Evolutionary conservation across 2,113 vertebrate species (phyloP).

Genomic region (Zootoca vivipara): DNA sequence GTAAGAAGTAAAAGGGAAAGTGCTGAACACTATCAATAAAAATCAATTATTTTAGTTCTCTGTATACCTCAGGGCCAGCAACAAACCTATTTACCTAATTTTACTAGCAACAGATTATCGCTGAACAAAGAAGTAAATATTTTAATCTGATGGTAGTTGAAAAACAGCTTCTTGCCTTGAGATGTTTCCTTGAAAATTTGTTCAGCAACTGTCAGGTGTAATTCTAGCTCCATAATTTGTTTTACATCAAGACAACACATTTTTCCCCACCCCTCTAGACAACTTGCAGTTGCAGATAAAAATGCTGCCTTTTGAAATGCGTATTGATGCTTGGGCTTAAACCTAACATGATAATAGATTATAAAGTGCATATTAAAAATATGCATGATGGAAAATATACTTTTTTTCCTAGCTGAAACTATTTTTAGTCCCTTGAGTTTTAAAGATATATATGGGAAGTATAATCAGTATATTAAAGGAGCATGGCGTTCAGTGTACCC

Average conservation of each 20-base stretch:
- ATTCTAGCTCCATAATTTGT: slow-evolving; percentile 52
- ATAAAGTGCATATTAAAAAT: slow-evolving; percentile 42
- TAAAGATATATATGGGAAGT: slow-evolving; percentile 34
- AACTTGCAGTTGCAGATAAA: slow-evolving; percentile 41
- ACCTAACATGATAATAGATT: slow-evolving; percentile 32
- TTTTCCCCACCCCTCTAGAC: slow-evolving; percentile 1
- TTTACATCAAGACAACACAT: slow-evolving; percentile 45
- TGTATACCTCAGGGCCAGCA: slow-evolving; percentile 8
- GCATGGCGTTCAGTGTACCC: slow-evolving; percentile 61
- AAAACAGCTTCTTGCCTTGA: slow-evolving; percentile 54
- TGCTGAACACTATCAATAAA: slow-evolving; percentile 12
- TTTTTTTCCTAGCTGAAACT: slow-evolving; percentile 13
- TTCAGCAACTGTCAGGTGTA: slow-evolving; percentile 60
- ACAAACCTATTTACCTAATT: slow-evolving; percentile 52
- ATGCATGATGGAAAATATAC: slow-evolving; percentile 41
- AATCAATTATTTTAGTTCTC: slow-evolving; percentile 14
- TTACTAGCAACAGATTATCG: slow-evolving; percentile 25
- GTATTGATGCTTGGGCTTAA: slow-evolving; percentile 47
- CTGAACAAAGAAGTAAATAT: slow-evolving; percentile 57
- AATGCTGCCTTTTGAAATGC: slow-evolving; percentile 46
- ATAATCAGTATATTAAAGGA: slow-evolving; percentile 62
- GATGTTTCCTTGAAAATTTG: slow-evolving; percentile 64
- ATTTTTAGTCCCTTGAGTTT: slow-evolving; percentile 53
- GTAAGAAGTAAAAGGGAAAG: slow-evolving; percentile 48
- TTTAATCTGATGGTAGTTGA: slow-evolving; percentile 56